A percentile compares a stretch with the other conserved stretches of the same genome.
These are phyloP conservation scores for Spinus pinus DNA, from an alignment of 2,797 vertebrate genomes.

Conservation along the genomic window DNA sequence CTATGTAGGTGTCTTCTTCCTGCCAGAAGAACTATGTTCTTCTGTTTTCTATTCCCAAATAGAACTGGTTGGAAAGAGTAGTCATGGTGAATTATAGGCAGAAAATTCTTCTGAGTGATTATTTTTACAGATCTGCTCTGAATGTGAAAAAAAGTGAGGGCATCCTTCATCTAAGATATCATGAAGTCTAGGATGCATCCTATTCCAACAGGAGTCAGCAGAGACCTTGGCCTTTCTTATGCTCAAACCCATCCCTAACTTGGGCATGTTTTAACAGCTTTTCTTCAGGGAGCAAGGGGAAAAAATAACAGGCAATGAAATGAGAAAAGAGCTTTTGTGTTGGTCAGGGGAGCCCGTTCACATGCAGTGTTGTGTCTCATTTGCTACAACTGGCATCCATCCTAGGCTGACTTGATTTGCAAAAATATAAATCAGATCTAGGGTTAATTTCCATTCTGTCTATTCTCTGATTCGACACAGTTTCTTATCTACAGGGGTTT, in stretches of 20 bases:
- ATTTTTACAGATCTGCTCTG: not conserved
- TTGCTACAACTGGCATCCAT: not conserved
- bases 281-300: not conserved
- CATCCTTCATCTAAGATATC: not conserved
- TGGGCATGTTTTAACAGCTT: not conserved
- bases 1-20: not conserved
- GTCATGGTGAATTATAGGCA: not conserved
- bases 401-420: not conserved
- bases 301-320: not conserved
- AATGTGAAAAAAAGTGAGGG: not conserved
- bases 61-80: not conserved
- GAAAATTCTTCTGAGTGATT: not conserved
- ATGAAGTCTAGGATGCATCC: too few relatives aligned
- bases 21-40: not conserved
- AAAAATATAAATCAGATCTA: not conserved
- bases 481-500: not conserved
- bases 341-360: not conserved
- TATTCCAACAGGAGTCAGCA: not conserved
- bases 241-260: not conserved
- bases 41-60: not conserved
- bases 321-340: not conserved
- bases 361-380: not conserved
- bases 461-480: not conserved
- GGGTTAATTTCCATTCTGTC: not conserved
- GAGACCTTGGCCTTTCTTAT: not conserved